Base-by-base conservation (phyloP, 1,140 invertebrate species). In the Diabrotica virgifera region DNA sequence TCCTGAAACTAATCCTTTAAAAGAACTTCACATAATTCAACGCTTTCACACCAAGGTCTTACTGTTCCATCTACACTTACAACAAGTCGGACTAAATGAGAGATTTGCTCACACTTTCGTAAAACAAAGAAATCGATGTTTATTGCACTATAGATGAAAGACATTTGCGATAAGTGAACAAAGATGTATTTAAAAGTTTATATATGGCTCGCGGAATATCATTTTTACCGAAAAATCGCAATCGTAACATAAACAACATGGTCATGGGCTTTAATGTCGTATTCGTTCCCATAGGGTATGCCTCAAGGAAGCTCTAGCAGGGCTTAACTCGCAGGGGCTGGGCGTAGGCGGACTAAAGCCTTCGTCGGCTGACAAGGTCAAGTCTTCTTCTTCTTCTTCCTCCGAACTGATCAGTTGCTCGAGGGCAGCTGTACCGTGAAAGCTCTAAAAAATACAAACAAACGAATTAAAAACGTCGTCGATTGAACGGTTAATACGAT, bases 341-440 rank as follows among this genome's bases (percentile, higher is more conserved):
- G 78, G 78, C 11, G 78, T 78, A 2, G 78, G 78, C 5, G 78
- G 78, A 71, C 77, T 79, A 62, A 79, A 77, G 37, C 76, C 76
- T 59, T 79, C 78, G 58, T 79, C 78, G 5, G 75, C 76, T 1
- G 78, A 79, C 24, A 79, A 61, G 5, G 78, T 78, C 55, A 76
- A 59, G 59, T 79, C 78, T 61, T 79, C 78, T 56, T 78, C 76
- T 50, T 78, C 76, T 59, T 79, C 77, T 53, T 77, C 76, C 40
- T 78, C 76, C 10, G 76, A 77, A 72, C 76, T 77, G 55, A 78
- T 74, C 12, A 77, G 65, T 57, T 79, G 77, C 65, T 78, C 78
- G 57, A 79, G 62, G 14, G 77, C 78, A 64, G 77, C 78, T 56
- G 78, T 79, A 37, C 78, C 78, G 67, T 79, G 77, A 70, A 79